Base-by-base conservation (phyloP, 2,888 invertebrate genomes). In the Bursaphelenchus okinawaensis region DNA sequence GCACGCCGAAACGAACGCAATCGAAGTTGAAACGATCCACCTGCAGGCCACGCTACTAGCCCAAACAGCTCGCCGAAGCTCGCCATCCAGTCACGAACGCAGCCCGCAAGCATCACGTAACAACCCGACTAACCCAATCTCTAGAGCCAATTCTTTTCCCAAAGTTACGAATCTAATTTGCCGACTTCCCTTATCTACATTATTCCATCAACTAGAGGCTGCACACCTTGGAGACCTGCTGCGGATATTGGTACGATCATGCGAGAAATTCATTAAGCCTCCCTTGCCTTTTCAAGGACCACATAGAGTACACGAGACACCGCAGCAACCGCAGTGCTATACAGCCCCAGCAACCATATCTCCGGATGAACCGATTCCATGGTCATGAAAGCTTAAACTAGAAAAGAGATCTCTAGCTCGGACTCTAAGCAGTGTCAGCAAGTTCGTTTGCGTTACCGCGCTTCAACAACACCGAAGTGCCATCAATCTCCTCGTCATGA, bases 71-170 rank as follows among this genome's bases (percentile, higher is more conserved):
- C 63, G 71, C 65, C 66, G 52, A 67, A 70, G 72, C 73, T 71
- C 75, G 23, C 54, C 76, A 72, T 75, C 75, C 81, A 80, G 79
- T 72, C 81, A 81, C 72, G 77, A 68, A 69, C 67, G 69, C 54
- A 54, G 54, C 54, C 23, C 54, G 69, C 82, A 83, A 82, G 81
- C 84, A 84, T 84, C 84, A 84, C 84, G 83, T 85, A 84, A 86
- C 85, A 86, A 86, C 87, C 86, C 86, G 85, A 85, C 85, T 85
- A 84, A 85, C 88, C 86, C 87, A 85, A 86, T 86, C 87, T 87
- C 88, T 87, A 88, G 88, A 88, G 88, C 88, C 88, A 88, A 88
- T 88, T 88, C 87, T 88, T 88, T 85, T 88, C 86, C 88, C 87
- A 87, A 85, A 84, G 84, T 84, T 85, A 84, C 83, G 83, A 83